Evolutionary conservation across 2,888 invertebrate genomes (phyloP), one percentile per base, ranked within the genome.

Genomic region (Lingula anatina): DNA sequence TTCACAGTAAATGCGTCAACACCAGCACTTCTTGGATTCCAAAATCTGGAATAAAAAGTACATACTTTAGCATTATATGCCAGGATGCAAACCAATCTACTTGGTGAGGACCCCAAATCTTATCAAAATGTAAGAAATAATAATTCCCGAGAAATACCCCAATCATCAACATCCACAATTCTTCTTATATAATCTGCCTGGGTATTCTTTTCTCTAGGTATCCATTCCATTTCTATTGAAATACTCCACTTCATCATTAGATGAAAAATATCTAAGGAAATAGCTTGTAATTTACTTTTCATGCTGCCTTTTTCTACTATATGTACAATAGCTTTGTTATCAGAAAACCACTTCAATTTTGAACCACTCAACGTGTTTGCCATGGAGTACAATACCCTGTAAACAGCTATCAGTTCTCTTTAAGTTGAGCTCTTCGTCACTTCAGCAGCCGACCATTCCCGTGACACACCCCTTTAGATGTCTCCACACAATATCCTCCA

Each of bases 321-420:
- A 3, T 20, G 24, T 5, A 40, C 49, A 36, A 55, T 50, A 18
- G 37, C 49, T 27, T 53, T 44, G 18, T 54, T 57, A 31, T 53
- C 54, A 5, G 51, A 37, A 39, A 55, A 52, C 50, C 53, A 56
- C 45, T 56, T 58, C 2, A 54, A 48, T 21, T 35, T 42, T 9
- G 49, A 43, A 15, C 49, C 49, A 21, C n/a, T 18, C 5, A 57
- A 46, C 21, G 51, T 31, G 24, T 50, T 45, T 24, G 20, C n/a
- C 1, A 55, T 26, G 1, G 53, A 56, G 21, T 31, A 3, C n/a
- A 55, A 36, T 39, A 53, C 53, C 20, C 49, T 44, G 7, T 47
- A 20, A 0, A 54, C 53, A 4, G 54, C 53, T 5, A n/a, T n/a
- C n/a, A n/a, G n/a, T n/a, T n/a, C n/a, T n/a, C n/a, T n/a, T n/a